A percentile compares a stretch with the other conserved stretches of the same genome.
These are phyloP conservation scores for Netelia inedita DNA, from an alignment of 2,888 invertebrate species.

Conservation along the genomic window DNA sequence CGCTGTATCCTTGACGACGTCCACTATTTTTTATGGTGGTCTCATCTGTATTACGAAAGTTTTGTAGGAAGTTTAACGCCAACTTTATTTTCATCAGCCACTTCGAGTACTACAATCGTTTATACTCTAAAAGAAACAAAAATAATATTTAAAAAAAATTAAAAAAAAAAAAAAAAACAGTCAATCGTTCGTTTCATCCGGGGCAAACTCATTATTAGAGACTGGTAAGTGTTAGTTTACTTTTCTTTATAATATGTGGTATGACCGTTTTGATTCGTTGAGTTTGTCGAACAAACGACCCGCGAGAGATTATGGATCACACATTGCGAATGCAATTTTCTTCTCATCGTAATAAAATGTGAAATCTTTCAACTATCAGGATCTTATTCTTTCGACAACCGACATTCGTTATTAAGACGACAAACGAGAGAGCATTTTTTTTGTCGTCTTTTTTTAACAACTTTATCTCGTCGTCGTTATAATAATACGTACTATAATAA, in stretches of 20 bases:
- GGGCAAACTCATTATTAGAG: slow-evolving; percentile 41
- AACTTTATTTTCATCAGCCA: slow-evolving; percentile 72
- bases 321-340: slow-evolving; percentile 48
- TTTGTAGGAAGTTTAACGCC: slow-evolving; percentile 70
- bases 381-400: slow-evolving; percentile 56
- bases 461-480: slow-evolving; percentile 51
- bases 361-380: slow-evolving; percentile 62
- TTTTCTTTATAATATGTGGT: slow-evolving; percentile 45
- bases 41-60: neutral
- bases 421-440: slow-evolving; percentile 49
- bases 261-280: slow-evolving; percentile 65
- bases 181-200: slow-evolving; percentile 38
- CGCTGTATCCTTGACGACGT: too few relatives aligned
- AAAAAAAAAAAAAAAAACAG: slow-evolving; percentile 4
- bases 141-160: too few relatives aligned
- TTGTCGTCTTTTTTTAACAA: slow-evolving; percentile 40
- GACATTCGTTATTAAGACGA: slow-evolving; percentile 56
- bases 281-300: slow-evolving; percentile 32
- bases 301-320: slow-evolving; percentile 32
- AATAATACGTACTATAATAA: slow-evolving; percentile 62
- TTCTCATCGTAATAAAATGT: slow-evolving; percentile 64
- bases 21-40: neutral
- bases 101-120: slow-evolving; percentile 70
- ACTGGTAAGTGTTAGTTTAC: slow-evolving; percentile 30
- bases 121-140: slow-evolving; percentile 65